Percentiles rank a stretch among this genome's conserved stretches.
Evolutionary conservation across 2,113 vertebrate species (phyloP).

Genomic region (Phoxinus phoxinus): DNA sequence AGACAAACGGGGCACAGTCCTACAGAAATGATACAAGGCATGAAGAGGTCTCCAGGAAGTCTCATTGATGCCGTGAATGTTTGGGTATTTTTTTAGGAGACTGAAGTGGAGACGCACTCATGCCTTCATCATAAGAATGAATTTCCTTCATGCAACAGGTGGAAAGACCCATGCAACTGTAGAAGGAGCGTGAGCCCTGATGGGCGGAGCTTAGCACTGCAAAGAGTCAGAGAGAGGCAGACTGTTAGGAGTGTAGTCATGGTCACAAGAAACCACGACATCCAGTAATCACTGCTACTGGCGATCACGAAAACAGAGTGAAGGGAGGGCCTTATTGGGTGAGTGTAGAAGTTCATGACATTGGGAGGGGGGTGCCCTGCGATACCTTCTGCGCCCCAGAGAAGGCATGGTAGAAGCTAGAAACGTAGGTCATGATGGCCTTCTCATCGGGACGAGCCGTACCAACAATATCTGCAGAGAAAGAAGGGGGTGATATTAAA

Average conservation of each 20-base stretch:
- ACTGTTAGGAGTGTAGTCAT: conserved; percentile 78
- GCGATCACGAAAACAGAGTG: conserved; percentile 56
- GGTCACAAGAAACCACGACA: conserved; percentile 12
- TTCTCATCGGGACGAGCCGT: conserved; percentile 98
- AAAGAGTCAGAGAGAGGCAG: conserved; percentile 71
- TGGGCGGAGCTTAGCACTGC: conserved; percentile 69
- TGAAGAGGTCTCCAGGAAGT: conserved; percentile 28
- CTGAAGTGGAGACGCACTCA: conserved; percentile 63
- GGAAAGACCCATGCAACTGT: conserved; percentile 76
- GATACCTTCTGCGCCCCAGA: conserved; percentile 99
- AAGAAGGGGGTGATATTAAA: conserved; percentile 10
- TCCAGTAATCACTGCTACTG: conserved; percentile 37
- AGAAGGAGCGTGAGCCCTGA: conserved; percentile 61
- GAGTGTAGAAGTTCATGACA: conserved; percentile 67
- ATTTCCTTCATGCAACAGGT: conserved; percentile 83
- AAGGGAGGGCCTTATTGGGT: conserved; percentile 78
- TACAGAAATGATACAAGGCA: conserved; percentile 52
- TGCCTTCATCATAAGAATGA: conserved; percentile 61
- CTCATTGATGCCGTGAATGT: not conserved
- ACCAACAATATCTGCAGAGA: conserved; percentile 92
- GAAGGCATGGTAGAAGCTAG: conserved; percentile 99
- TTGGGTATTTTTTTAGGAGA: not conserved
- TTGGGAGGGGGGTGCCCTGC: conserved; percentile 76
- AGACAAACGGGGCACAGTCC: conserved; percentile 66
- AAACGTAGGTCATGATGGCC: conserved; percentile 99